Conservation (phyloP, 2,797 vertebrate genomes). For the Protosalanx chinensis region DNA sequence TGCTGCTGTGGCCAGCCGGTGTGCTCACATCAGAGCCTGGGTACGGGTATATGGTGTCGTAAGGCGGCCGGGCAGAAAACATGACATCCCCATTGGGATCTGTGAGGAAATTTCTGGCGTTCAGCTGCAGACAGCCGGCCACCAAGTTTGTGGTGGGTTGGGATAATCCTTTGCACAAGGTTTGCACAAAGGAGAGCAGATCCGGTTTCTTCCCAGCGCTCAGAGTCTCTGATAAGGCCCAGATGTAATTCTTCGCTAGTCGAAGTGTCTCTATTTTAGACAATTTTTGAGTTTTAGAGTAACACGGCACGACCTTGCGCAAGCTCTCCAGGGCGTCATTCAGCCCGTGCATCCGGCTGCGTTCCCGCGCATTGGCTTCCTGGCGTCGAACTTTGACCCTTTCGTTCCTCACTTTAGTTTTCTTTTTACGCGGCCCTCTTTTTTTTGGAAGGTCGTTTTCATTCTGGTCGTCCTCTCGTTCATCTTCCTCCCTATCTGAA, state of each 20-base stretch:
- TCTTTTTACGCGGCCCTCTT: slow-evolving; percentile 92
- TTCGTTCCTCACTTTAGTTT: slow-evolving; percentile 81
- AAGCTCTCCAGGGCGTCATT: slow-evolving; percentile 96
- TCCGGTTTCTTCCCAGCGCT: slow-evolving; percentile 95
- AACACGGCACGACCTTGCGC: slow-evolving; percentile 97
- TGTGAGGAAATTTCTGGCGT: slow-evolving; percentile 94
- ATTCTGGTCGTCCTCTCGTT: slow-evolving; percentile 80
- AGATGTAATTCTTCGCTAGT: slow-evolving; percentile 98
- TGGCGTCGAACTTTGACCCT: slow-evolving; percentile 89
- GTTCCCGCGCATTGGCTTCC: slow-evolving; percentile 93
- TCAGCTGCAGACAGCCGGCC: slow-evolving; percentile 96
- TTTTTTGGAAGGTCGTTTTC: slow-evolving; percentile 84
- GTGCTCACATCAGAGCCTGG: slow-evolving; percentile 87
- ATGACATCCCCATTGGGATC: slow-evolving; percentile 88
- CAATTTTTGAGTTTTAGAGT: slow-evolving; percentile 98
- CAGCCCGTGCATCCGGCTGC: slow-evolving; percentile 94
- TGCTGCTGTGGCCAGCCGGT: slow-evolving; percentile 82
- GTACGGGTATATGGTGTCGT: slow-evolving; percentile 90
- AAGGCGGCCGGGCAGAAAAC: slow-evolving; percentile 85
- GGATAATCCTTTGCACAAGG: slow-evolving; percentile 96
- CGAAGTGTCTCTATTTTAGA: slow-evolving; percentile 98
- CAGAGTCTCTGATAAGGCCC: slow-evolving; percentile 97
- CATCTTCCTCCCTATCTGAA: slow-evolving; percentile 82
- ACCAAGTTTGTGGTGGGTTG: slow-evolving; percentile 99
- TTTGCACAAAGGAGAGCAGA: slow-evolving; percentile 94